Evolutionary conservation across 2,113 vertebrate genomes (phyloP).

Genomic region (Excalfactoria chinensis): DNA sequence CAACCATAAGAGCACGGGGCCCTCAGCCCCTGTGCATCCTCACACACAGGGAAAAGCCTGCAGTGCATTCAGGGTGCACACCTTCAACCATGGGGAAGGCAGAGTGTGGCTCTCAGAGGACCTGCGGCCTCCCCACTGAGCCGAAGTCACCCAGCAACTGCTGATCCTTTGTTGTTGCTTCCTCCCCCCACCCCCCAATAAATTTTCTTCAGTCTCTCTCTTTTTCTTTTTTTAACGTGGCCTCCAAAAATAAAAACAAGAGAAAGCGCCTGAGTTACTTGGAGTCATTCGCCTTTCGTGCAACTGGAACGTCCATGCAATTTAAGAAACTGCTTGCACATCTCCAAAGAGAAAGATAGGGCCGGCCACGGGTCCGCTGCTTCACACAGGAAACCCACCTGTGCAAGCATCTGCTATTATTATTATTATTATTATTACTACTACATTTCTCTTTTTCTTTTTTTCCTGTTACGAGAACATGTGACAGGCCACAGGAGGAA

Average conservation of each 20-base stretch:
- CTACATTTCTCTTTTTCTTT: slow-evolving; percentile 24
- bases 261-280: slow-evolving; percentile 57
- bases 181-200: neutral
- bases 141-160: neutral
- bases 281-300: slow-evolving; percentile 53
- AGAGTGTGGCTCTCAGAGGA: slow-evolving; percentile 11
- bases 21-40: neutral
- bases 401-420: slow-evolving; percentile 55
- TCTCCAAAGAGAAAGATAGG: neutral
- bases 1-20: fast-evolving
- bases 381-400: slow-evolving; percentile 18
- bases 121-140: slow-evolving; percentile 22
- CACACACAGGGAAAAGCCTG: slow-evolving; percentile 9
- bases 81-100: neutral
- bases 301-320: slow-evolving; percentile 67
- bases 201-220: neutral
- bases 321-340: slow-evolving; percentile 37
- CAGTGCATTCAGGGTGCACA: neutral
- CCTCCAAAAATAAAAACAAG: slow-evolving; percentile 49
- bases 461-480: neutral
- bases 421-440: slow-evolving; percentile 55
- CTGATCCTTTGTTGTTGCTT: neutral
- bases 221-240: slow-evolving; percentile 51
- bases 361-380: slow-evolving; percentile 35
- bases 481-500: slow-evolving; percentile 26